Conservation (phyloP, 2,797 vertebrate species). For the Leptatherina wallacei region DNA sequence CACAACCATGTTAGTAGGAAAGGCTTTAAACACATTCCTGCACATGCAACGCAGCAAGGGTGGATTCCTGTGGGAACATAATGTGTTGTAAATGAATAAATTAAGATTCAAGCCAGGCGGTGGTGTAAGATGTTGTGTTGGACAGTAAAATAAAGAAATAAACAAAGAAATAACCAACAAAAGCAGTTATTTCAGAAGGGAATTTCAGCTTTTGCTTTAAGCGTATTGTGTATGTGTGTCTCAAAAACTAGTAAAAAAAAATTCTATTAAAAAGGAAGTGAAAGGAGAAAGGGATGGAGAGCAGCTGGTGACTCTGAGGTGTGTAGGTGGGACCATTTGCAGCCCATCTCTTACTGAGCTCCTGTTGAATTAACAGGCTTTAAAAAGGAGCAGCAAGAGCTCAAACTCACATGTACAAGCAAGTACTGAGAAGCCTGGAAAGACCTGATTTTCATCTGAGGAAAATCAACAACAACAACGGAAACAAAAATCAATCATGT, state of each 20-base stretch:
- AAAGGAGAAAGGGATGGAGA: constrained; percentile 49
- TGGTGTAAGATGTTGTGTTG: constrained; percentile 20
- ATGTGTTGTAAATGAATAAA: constrained; percentile 19
- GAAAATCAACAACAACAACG: background rate
- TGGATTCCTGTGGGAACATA: constrained; percentile 25
- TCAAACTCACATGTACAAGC: constrained; percentile 22
- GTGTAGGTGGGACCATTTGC: constrained; percentile 81
- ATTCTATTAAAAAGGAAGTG: constrained; percentile 5
- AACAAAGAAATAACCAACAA: constrained; percentile 16
- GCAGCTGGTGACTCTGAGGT: constrained; percentile 65
- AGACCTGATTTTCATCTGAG: background rate
- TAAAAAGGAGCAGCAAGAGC: constrained; percentile 48
- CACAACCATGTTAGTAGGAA: constrained; percentile 17
- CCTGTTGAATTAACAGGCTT: constrained; percentile 66
- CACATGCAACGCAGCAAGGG: constrained; percentile 8
- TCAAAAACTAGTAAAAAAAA: constrained; percentile 23
- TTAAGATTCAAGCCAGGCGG: constrained; percentile 1
- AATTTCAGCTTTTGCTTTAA: constrained; percentile 47
- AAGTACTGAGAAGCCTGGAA: background rate
- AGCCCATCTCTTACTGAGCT: constrained; percentile 59
- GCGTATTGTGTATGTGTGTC: constrained; percentile 30
- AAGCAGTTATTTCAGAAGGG: constrained; percentile 45
- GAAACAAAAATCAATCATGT: background rate
- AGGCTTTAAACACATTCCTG: constrained; percentile 6
- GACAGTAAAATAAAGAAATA: constrained; percentile 24